Conservation (phyloP, 2,888 invertebrate genomes). For the Chloroclystis v-ata region DNA sequence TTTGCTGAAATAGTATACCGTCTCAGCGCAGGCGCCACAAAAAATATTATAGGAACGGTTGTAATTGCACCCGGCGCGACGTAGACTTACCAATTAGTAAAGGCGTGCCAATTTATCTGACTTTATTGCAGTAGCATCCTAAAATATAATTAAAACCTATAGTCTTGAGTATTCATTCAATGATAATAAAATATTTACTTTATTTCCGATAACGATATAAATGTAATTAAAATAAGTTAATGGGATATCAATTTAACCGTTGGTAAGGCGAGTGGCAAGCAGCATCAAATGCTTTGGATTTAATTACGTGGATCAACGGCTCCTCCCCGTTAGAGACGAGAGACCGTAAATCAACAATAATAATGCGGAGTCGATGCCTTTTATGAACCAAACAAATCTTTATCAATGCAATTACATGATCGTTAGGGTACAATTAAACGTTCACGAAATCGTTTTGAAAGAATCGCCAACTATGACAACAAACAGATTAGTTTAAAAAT, state of each 20-base stretch:
- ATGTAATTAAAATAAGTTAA: slow-evolving; percentile 56
- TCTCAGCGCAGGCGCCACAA: slow-evolving; percentile 54
- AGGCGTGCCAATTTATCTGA: slow-evolving; percentile 38
- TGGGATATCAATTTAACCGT: slow-evolving; percentile 58
- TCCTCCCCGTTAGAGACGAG: slow-evolving; percentile 58
- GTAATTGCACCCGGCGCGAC: slow-evolving; percentile 47
- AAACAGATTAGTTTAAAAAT: slow-evolving; percentile 3
- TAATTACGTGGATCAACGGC: slow-evolving; percentile 63
- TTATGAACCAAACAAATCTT: slow-evolving; percentile 68
- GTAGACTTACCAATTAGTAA: slow-evolving; percentile 48
- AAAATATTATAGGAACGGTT: slow-evolving; percentile 41
- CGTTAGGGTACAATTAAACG: slow-evolving; percentile 61
- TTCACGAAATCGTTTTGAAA: slow-evolving; percentile 44
- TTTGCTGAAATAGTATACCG: slow-evolving; percentile 55
- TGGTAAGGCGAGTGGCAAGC: slow-evolving; percentile 51
- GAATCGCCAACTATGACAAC: slow-evolving; percentile 27
- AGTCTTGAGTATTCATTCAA: slow-evolving; percentile 45
- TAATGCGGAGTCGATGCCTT: slow-evolving; percentile 50
- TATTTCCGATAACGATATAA: slow-evolving; percentile 36
- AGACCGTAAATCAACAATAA: slow-evolving; percentile 66
- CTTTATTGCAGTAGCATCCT: slow-evolving; percentile 40
- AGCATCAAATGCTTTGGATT: slow-evolving; percentile 63
- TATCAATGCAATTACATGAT: slow-evolving; percentile 72
- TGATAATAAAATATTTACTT: slow-evolving; percentile 42
- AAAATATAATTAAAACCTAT: slow-evolving; percentile 42